Evolutionary conservation across 2,888 invertebrate genomes (phyloP), one percentile per base, ranked within the genome.

Genomic region (Cylloceria caligata): DNA sequence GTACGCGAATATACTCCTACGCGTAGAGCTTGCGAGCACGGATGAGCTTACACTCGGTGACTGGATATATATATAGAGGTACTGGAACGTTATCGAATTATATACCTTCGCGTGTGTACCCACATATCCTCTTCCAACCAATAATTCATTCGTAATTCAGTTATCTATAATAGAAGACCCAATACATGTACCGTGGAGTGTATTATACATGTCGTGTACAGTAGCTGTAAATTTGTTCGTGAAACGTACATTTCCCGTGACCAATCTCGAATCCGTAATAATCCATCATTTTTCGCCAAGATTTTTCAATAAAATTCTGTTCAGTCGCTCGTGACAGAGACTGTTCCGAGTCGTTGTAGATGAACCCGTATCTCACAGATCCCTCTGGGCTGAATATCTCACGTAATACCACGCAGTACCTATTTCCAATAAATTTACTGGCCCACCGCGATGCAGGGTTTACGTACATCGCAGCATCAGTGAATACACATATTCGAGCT

Each of bases 121-220:
- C 42, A 36, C 68, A 87, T 86, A 88, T 88, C 87, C 89, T 88
- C 88, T 89, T 86, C 84, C 86, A 87, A 86, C 87, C 89, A 88
- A 90, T 91, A 90, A 91, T 90, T 91, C 91, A 90, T 89, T 88
- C 85, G 88, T 89, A 89, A 91, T 91, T 91, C 90, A 89, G 89
- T 91, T 91, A 90, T 90, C 88, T 89, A 88, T 78, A 90, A 91
- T 89, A 89, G 89, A 86, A 87, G 86, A 79, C 57, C n/a, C 60
- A 67, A 71, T 82, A 49, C 55, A 67, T 49, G 34, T 62, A 45
- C 34, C 42, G 49, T 42, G 13, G 21, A 30, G 19, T 42, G 36
- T 62, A 68, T 76, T 49, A 65, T 75, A 60, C 42, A 45, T 55
- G 16, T 39, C 49, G 9, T 27, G 6, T 64, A 62, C 21, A 1